Conservation (phyloP, 2,113 vertebrate species). For the Neoarius graeffei region DNA sequence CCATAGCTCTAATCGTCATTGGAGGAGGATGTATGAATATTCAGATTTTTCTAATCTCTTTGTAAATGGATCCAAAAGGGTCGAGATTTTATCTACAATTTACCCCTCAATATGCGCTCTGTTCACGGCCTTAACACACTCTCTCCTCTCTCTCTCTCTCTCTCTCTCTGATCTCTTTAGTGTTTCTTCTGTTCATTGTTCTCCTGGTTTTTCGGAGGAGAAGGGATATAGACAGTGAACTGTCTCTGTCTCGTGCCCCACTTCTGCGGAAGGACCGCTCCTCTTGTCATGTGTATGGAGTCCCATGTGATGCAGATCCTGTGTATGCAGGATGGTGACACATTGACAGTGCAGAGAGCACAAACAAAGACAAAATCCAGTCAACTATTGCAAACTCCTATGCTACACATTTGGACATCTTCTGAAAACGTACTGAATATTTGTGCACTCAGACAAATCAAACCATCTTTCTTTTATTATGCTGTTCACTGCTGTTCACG, state of each 20-base stretch:
- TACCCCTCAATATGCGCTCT: neutral
- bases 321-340: conserved; percentile 86
- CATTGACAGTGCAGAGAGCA: neutral
- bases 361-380: neutral
- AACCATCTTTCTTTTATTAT: neutral
- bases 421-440: neutral
- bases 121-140: neutral
- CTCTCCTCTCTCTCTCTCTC: neutral
- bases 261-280: conserved; percentile 71
- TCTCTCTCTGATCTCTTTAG: conserved; percentile 59
- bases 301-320: conserved; percentile 77
- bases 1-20: conserved; percentile 76
- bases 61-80: neutral
- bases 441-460: conserved; percentile 15
- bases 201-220: conserved; percentile 70
- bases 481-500: neutral
- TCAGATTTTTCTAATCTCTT: neutral
- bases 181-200: conserved; percentile 72
- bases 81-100: neutral
- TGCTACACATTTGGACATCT: neutral
- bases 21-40: conserved; percentile 72
- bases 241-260: conserved; percentile 67
- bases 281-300: conserved; percentile 68
- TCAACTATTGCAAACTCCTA: neutral
- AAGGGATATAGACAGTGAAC: conserved; percentile 64